Base-by-base conservation (phyloP, 2,797 vertebrate species). In the Microctenopoma stevenorrisi region DNA sequence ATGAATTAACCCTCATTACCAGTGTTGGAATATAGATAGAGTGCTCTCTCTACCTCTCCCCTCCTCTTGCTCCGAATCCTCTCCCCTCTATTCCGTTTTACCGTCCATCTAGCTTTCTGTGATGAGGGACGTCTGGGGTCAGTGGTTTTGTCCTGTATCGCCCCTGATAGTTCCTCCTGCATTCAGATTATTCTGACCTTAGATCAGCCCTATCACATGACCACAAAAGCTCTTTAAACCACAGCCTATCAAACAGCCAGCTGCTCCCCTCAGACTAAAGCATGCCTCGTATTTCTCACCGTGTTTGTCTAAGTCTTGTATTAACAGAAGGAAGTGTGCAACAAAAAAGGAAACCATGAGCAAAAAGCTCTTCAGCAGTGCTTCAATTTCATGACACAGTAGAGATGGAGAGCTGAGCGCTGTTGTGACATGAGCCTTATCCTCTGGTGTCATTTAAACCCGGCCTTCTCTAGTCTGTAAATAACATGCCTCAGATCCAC, bases 1-100 rank as follows among this genome's bases (percentile, higher is more conserved):
- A 90, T 93, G 95, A 97, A 98, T 98, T 98, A 98, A 97, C 97
- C 97, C 95, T 96, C 95, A 96, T 97, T 97, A 97, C 91, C 90
- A 91, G 93, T 90, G 94, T 95, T 95, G 94, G 96, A 96, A 96
- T 96, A 96, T 92, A 96, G 96, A 96, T 95, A 2, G 94, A 96
- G 94, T 74, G 66, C 91, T 75, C 92, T 82, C 85, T 92, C 92
- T 89, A 82, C 22, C 22, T 92, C 28, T 33, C 30, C 6, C 30
- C 26, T 49, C 10, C 59, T 76, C 78, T 60, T 63, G 51, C 74
- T 73, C 78, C 42, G 74, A 80, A 46, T 73, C 49, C 48, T 79
- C 64, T 74, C 74, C 69, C 63, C 73, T 75, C 75, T 33, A 28
- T 73, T 64, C 58, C 6, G 4, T 70, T 87, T 75, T 78, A 67